Base-by-base conservation (phyloP, 2,113 vertebrate genomes). In the Octodon degus region DNA sequence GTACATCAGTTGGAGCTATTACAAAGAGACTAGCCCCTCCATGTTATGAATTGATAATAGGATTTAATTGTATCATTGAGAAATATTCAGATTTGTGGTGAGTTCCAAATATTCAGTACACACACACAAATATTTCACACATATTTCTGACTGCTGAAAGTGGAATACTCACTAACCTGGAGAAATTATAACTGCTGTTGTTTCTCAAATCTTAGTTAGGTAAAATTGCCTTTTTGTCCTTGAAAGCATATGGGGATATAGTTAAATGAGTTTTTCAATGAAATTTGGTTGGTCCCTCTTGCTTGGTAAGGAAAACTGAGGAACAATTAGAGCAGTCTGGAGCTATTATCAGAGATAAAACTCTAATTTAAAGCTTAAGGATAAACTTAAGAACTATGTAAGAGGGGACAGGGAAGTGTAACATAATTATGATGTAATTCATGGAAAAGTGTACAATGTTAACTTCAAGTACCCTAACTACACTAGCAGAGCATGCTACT, bases 341-440 rank as follows among this genome's bases (percentile, higher is more conserved):
- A 95, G n/a, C 32, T 53, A 85, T 95, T 81, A 43, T 19, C 14
- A 94, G 43, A 92, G 74, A 81, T 58, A 86, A 91, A 80, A 5
- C 90, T 95, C 34, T 97, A 86, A 95, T 92, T 95, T 85, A 93
- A 91, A 89, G 85, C 34, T 93, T 85, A 96, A 89, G 37, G 82
- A 53, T 95, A 74, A 68, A 94, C 79, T 95, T 96, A 80, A 94
- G 50, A 97, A 94, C 53, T n/a, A 19, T 93, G 50, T 77, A 84
- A 90, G 65, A 95, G 22, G 9, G 4, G 14, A 10, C 5, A 24
- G 16, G 63, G 1, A 14, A 53, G 30, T 22, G 63, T 88, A 74
- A 79, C 24, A 40, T 93, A 85, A 90, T 90, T 80, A 68, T 80
- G 19, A 74, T 83, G 19, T 47, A 62, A 79, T 86, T 97, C 53